These are phyloP conservation scores for Peromyscus aztecus DNA, from an alignment of 2,797 vertebrate species.

Conservation along the genomic window DNA sequence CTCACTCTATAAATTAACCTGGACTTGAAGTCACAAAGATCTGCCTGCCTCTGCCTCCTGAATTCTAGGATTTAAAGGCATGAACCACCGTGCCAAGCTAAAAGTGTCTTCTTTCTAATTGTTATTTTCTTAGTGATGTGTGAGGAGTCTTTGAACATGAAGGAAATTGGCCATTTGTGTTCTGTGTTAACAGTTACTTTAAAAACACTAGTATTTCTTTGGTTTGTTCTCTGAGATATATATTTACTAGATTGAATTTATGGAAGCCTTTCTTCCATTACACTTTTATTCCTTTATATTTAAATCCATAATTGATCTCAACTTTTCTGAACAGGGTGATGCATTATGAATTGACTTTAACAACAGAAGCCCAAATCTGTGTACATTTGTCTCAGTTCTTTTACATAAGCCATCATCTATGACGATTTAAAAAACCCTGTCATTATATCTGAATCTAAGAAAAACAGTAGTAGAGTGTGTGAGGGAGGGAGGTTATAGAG, in stretches of 20 bases:
- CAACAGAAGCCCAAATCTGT: neutral
- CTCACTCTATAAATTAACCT: neutral
- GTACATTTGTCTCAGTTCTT: neutral
- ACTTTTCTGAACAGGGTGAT: neutral
- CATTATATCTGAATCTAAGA: neutral
- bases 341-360: neutral
- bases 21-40: neutral
- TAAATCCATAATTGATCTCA: neutral
- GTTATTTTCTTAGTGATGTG: neutral
- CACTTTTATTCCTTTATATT: neutral
- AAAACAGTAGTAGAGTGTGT: neutral
- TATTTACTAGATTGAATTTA: neutral
- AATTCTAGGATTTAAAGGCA: neutral
- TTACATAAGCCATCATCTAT: neutral
- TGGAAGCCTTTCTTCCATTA: neutral
- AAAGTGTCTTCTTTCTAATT: neutral
- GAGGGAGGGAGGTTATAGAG: neutral
- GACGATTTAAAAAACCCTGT: neutral
- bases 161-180: slow-evolving; percentile 2
- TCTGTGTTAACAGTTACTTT: slow-evolving; percentile 16
- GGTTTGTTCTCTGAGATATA: neutral
- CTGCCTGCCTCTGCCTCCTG: neutral
- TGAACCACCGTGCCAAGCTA: neutral
- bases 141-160: neutral
- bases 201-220: neutral